These are phyloP conservation scores for Plebejus melissa DNA, from an alignment of 2,888 invertebrate genomes.

Conservation along the genomic window DNA sequence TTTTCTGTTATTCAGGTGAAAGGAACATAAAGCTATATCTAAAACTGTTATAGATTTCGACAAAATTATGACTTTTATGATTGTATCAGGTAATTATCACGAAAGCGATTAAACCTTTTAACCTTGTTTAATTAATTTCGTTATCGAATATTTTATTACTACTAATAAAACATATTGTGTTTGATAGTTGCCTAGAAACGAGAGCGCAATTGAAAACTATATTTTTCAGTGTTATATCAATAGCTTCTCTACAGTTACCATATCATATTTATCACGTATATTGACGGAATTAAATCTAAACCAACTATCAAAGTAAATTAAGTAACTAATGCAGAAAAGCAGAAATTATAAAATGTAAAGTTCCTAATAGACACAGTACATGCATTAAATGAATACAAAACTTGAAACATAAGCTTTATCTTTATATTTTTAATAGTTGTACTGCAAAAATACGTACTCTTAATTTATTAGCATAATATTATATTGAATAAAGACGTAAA, in stretches of 20 bases:
- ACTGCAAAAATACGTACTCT: background rate
- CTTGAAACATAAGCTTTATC: background rate
- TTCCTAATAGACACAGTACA: background rate
- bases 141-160: background rate
- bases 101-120: background rate
- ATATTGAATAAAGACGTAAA: slow-evolving; percentile 24
- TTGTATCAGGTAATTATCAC: background rate
- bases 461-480: background rate
- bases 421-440: background rate
- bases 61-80: background rate
- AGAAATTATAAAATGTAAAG: background rate
- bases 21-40: background rate
- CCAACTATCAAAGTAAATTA: no score
- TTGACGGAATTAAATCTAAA: background rate
- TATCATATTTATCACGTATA: no score
- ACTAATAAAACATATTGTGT: background rate
- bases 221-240: background rate
- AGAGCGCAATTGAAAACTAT: background rate
- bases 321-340: no score
- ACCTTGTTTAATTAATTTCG: background rate
- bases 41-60: background rate
- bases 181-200: slow-evolving; percentile 1
- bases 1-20: background rate
- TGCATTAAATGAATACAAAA: background rate
- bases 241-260: background rate